A percentile compares a stretch with the other conserved stretches of the same genome.
phyloP scores from a whole-genome alignment of 1,140 invertebrate genomes.

The Patella vulgata region DNA sequence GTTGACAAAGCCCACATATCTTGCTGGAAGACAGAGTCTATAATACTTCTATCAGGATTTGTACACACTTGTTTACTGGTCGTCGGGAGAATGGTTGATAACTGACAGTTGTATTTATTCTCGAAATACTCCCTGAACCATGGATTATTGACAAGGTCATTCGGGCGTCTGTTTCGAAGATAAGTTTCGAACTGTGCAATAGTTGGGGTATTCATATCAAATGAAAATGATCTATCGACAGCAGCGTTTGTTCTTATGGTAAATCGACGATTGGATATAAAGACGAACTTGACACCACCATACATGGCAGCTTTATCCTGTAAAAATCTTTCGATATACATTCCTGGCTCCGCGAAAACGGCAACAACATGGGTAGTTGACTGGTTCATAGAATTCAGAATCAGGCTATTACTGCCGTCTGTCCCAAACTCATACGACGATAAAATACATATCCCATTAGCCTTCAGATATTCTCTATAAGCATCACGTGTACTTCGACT shows the following conservation, averaged over 20 bases:
- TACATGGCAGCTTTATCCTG: slow-evolving; percentile 25
- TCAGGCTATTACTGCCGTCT: slow-evolving; percentile 46
- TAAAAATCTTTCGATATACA: slow-evolving; percentile 47
- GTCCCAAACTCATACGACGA: slow-evolving; percentile 57
- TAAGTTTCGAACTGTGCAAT: slow-evolving; percentile 29
- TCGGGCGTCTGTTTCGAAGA: slow-evolving; percentile 10
- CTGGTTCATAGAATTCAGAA: slow-evolving; percentile 42
- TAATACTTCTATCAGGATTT: too few relatives aligned
- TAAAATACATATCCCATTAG: slow-evolving; percentile 50
- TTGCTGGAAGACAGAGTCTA: slow-evolving; percentile 26
- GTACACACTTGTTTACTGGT: too few relatives aligned
- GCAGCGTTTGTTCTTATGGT: slow-evolving; percentile 14
- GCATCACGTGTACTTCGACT: slow-evolving; percentile 33
- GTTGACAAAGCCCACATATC: slow-evolving; percentile 61
- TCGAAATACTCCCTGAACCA: slow-evolving; percentile 60
- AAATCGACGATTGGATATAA: slow-evolving; percentile 47
- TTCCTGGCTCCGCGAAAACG: slow-evolving; percentile 54
- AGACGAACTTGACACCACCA: slow-evolving; percentile 32
- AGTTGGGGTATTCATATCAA: slow-evolving; percentile 19
- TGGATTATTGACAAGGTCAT: slow-evolving; percentile 34
- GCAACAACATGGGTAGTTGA: slow-evolving; percentile 54
- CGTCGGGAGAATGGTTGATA: slow-evolving; percentile 12
- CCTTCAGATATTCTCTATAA: slow-evolving; percentile 39
- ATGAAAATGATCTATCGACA: slow-evolving; percentile 25
- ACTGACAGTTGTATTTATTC: slow-evolving; percentile 39